These are phyloP conservation scores for Xestia ashworthii DNA, from an alignment of 2,888 invertebrate species.

Conservation along the genomic window DNA sequence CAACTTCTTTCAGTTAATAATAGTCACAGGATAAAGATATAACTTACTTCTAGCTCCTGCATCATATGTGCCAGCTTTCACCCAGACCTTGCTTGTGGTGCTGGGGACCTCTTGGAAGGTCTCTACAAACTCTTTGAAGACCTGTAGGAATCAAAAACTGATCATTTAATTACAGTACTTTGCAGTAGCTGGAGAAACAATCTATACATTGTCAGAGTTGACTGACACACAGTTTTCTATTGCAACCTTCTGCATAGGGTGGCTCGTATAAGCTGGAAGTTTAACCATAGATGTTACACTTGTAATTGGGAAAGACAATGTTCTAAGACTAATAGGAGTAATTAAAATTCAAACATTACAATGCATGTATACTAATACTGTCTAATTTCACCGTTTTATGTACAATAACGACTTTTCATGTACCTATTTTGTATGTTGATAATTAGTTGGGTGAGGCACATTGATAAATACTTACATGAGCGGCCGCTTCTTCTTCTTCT, in stretches of 20 bases:
- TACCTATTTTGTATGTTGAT: background rate
- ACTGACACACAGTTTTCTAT: background rate
- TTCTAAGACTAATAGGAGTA: background rate
- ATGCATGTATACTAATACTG: background rate
- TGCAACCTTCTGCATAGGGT: background rate
- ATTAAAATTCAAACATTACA: background rate
- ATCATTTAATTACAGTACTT: background rate
- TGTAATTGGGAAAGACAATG: too few relatives aligned
- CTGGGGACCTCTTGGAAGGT: constrained; percentile 97
- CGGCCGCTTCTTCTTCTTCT: constrained; percentile 97
- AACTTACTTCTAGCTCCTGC: constrained; percentile 96
- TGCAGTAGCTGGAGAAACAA: background rate
- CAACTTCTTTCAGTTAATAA: background rate
- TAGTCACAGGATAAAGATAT: background rate
- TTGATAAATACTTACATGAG: constrained; percentile 92
- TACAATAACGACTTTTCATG: too few relatives aligned
- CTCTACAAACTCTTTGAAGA: constrained; percentile 99
- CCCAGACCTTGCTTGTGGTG: constrained; percentile 97
- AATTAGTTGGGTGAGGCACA: background rate
- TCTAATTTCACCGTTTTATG: too few relatives aligned
- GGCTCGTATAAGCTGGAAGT: background rate
- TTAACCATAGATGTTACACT: background rate
- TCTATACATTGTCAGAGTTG: too few relatives aligned
- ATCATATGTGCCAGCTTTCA: constrained; percentile 99
- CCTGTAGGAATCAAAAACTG: constrained; percentile 87